These are phyloP conservation scores for Abramis brama DNA, from an alignment of 2,113 vertebrate genomes.

Conservation along the genomic window DNA sequence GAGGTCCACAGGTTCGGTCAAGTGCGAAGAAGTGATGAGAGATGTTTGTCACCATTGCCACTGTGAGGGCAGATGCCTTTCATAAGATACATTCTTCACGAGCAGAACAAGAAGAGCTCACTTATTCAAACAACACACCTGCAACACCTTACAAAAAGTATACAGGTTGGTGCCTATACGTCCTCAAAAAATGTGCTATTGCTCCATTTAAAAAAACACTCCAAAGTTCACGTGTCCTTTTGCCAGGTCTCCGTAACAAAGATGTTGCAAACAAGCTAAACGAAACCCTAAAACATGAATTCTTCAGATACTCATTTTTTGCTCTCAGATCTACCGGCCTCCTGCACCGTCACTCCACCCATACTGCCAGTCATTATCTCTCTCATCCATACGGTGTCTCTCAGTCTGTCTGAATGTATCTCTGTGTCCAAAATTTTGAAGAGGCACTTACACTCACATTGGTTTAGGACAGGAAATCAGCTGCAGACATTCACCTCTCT, in stretches of 20 bases:
- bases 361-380: constrained; percentile 40
- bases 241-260: constrained; percentile 5
- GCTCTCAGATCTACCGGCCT: background rate
- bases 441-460: constrained; percentile 1
- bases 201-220: background rate
- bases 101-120: background rate
- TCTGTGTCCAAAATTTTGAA: constrained; percentile 14
- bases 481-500: constrained; percentile 12
- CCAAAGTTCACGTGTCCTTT: background rate
- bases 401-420: constrained; percentile 4
- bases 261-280: background rate
- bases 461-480: constrained; percentile 24
- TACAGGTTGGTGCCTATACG: background rate
- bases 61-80: background rate
- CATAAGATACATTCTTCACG: background rate
- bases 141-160: background rate
- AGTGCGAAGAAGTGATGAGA: background rate
- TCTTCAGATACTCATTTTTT: background rate
- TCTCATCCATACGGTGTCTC: background rate
- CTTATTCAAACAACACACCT: background rate
- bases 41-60: background rate
- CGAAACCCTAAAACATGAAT: background rate
- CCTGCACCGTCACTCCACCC: background rate
- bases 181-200: background rate
- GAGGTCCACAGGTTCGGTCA: constrained; percentile 12